Conservation (phyloP, 1,140 invertebrate species). For the Doryteuthis pealeii region DNA sequence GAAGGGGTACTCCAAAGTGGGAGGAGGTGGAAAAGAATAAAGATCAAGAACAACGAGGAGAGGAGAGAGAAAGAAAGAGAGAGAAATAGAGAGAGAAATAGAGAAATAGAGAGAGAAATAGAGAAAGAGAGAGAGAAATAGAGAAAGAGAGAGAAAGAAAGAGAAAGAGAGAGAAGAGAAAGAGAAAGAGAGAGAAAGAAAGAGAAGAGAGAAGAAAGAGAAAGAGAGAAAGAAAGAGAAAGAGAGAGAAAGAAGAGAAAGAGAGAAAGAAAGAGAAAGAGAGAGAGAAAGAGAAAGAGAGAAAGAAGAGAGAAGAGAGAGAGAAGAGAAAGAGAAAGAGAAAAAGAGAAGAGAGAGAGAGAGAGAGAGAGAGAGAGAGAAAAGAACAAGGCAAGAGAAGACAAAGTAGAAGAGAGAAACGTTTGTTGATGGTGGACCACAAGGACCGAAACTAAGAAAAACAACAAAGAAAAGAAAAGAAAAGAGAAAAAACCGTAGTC, state of each 20-base stretch:
- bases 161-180: slow-evolving; percentile 16
- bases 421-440: not conserved
- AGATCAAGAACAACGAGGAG: slow-evolving; percentile 7
- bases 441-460: no score
- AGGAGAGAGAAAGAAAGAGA: slow-evolving; percentile 35
- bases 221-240: not conserved
- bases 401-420: not conserved
- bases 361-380: not conserved
- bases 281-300: not conserved
- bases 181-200: no score
- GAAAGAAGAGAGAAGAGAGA: not conserved
- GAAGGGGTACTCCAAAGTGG: no score
- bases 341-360: not conserved
- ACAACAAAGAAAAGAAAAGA: no score
- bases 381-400: slow-evolving; percentile 1
- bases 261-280: not conserved
- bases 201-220: no score
- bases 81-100: no score
- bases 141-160: slow-evolving; percentile 25
- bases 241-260: not conserved
- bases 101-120: no score
- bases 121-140: slow-evolving; percentile 27
- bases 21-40: not conserved
- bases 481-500: no score
- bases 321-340: no score